phyloP scores from a whole-genome alignment of 1,140 invertebrate species.

The Teleogryllus occipitalis region DNA sequence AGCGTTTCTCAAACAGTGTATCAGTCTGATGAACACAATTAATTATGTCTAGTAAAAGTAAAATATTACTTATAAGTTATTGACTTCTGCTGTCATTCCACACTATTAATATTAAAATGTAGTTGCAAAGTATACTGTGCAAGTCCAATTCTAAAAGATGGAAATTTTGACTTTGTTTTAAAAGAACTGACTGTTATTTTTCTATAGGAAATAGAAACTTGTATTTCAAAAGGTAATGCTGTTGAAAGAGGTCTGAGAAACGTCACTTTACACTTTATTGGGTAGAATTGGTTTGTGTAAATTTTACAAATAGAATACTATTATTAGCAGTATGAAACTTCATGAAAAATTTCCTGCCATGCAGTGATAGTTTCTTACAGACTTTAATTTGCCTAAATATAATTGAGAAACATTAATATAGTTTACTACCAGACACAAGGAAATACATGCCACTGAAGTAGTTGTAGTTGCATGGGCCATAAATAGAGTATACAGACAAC shows the following conservation, averaged over 20 bases:
- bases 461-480: not conserved
- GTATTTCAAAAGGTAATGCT: not conserved
- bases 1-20: not conserved
- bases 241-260: constrained; percentile 1
- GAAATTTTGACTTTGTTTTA: too few relatives aligned
- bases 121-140: too few relatives aligned
- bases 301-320: not conserved
- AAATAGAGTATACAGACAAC: not conserved
- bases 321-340: not conserved
- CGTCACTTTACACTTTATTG: not conserved
- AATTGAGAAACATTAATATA: not conserved
- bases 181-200: too few relatives aligned
- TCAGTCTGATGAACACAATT: constrained; percentile 1
- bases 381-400: not conserved
- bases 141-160: too few relatives aligned
- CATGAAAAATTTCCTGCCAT: not conserved
- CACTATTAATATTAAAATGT: too few relatives aligned
- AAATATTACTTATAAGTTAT: too few relatives aligned
- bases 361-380: not conserved
- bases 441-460: not conserved
- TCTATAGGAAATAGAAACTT: not conserved
- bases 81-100: too few relatives aligned
- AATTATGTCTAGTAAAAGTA: too few relatives aligned
- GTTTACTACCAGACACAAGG: not conserved
- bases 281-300: not conserved